Base-by-base conservation (phyloP, 2,888 invertebrate genomes). In the Callyntrura sp. region DNA sequence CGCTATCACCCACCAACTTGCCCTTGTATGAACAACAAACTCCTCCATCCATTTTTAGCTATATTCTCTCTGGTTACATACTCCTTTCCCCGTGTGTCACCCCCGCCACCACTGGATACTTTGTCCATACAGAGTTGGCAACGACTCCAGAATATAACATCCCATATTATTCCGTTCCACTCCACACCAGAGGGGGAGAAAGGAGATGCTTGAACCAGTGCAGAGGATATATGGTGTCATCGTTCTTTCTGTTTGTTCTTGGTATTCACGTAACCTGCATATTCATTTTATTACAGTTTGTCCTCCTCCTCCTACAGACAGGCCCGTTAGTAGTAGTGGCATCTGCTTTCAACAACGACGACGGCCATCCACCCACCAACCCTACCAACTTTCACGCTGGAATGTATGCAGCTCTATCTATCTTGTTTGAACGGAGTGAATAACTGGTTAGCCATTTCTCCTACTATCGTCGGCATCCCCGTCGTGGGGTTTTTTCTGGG, bases 361-460 rank as follows among this genome's bases (percentile, higher is more conserved):
- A 6, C 51, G 14, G n/a, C 1, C 9, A 14, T 8, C 51, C 51
- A 6, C 2, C 35, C 17, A 45, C 45, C 28, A 23, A 48, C 60
- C 2, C 35, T 9, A 45, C 45, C 28, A 23, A 48, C 60, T 60
- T 17, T 20, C 48, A 48, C 0, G 0, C 28, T 14, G 12, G 35
- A 55, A 55, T 55, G 78, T 28, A 14, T 8, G 9, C 78, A 51
- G 78, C 78, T 78, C 78, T 51, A 55, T 78, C 78, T 78, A 78
- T 78, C 25, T 17, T 6, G 17, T 2, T 0, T 8, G 9, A 0
- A 6, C 8, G 43, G 17, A 68, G 23, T 68, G 14, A 68, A 35
- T 35, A 35, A 0, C 43, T 68, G 35, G 35, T 3, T 17, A n/a
- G 17, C 2, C 20, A 12, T 17, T 20, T n/a, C 11, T 51, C 11